Conservation (phyloP, 2,888 invertebrate species). For the Crepidodera aurea region DNA sequence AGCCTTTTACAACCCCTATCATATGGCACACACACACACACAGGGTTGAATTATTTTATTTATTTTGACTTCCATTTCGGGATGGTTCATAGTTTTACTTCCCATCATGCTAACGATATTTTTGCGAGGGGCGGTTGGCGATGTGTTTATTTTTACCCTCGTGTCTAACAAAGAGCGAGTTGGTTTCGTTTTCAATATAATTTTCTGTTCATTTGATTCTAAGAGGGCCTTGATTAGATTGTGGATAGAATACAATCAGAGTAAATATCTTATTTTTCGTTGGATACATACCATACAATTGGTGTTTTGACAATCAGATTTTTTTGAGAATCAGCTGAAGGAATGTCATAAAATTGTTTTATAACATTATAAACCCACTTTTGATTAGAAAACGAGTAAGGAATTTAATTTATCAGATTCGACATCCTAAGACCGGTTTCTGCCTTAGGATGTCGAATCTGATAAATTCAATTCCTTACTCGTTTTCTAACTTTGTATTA, state of each 20-base stretch:
- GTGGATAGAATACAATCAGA: not conserved
- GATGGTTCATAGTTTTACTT: slow-evolving; percentile 30
- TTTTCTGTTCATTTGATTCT: slow-evolving; percentile 24
- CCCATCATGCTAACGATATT: slow-evolving; percentile 52
- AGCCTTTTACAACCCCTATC: slow-evolving; percentile 40
- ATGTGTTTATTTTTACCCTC: slow-evolving; percentile 47
- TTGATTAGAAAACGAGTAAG: no score
- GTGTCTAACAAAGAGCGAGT: slow-evolving; percentile 35
- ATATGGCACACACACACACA: slow-evolving; percentile 27
- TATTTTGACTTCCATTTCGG: slow-evolving; percentile 55
- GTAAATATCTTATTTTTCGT: no score
- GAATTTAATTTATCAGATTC: no score
- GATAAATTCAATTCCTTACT: no score
- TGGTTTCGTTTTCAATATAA: slow-evolving; percentile 39
- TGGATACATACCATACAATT: no score
- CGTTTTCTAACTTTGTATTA: no score
- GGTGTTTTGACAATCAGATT: no score
- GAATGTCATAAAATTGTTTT: no score
- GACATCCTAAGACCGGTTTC: no score
- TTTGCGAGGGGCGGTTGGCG: slow-evolving; percentile 40
- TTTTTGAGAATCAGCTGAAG: no score
- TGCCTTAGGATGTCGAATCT: no score
- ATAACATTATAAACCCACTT: no score
- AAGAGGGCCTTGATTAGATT: slow-evolving; percentile 22
- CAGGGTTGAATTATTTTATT: slow-evolving; percentile 54